phyloP scores from a whole-genome alignment of 1,140 invertebrate genomes.

The Pentalonia nigronervosa region DNA sequence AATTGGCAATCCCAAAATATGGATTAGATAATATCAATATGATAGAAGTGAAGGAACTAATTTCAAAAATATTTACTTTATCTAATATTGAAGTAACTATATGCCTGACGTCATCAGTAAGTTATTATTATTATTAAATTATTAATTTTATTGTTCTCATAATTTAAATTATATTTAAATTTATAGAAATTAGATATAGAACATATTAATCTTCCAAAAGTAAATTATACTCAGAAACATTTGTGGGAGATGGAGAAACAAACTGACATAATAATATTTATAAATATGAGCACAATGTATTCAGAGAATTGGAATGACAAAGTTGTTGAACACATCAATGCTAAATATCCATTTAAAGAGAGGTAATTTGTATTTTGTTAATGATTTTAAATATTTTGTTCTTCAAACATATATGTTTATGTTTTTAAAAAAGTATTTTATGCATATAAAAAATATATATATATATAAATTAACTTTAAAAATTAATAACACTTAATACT shows the following conservation, averaged over 20 bases:
- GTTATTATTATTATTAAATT: background rate
- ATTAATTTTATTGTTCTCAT: background rate
- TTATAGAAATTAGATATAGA: background rate
- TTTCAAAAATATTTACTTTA: constrained; percentile 3
- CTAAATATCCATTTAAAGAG: constrained; percentile 32
- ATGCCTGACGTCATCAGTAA: background rate
- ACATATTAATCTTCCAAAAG: background rate
- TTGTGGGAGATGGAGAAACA: constrained; percentile 48
- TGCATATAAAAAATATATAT: too few species aligned
- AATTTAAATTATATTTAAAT: background rate
- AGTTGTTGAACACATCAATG: constrained; percentile 24
- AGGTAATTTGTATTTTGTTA: constrained; percentile 16
- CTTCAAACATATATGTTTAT: background rate
- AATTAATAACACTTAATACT: background rate
- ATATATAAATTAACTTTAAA: background rate
- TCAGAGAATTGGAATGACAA: background rate
- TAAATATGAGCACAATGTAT: constrained; percentile 23
- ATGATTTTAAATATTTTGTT: background rate
- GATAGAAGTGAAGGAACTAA: background rate
- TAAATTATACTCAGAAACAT: background rate
- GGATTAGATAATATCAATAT: background rate
- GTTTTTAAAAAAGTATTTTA: too few species aligned
- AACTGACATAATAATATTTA: constrained; percentile 44
- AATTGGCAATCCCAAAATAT: constrained; percentile 20
- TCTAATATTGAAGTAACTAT: background rate